Evolutionary conservation across 2,113 vertebrate species (phyloP), one percentile per base, ranked within the genome.

Genomic region (Crotalus horridus): DNA sequence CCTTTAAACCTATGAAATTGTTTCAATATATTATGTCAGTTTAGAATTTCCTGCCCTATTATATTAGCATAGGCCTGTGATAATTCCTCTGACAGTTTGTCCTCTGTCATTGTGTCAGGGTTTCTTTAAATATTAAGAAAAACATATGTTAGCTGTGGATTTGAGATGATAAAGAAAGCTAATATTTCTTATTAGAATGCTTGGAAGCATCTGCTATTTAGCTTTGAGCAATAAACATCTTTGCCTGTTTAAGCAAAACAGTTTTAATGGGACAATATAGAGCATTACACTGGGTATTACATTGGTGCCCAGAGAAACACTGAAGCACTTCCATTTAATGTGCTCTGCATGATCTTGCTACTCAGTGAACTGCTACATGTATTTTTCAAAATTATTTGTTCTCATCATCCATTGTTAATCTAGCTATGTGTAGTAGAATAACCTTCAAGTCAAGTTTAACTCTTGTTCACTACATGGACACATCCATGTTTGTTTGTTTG

Each of bases 181-280:
- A 95, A 94, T 93, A 91, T 95, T 97, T 96, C 96, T 90, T 96
- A 86, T 95, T 95, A 91, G 90, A 86, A 87, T 5, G 0, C 94
- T 0, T 0, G 95, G 90, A 94, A 95, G 94, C 88, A 95, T 94
- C 93, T 96, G 94, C 91, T 95, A 88, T 96, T 96, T 95, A 95
- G 93, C 95, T 97, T 92, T 93, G 23, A 96, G 95, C 59, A 95
- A 96, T 92, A 92, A 94, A 96, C 92, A 90, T 93, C 96, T 95
- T 94, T 95, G 87, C 95, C 90, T 94, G 74, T 69, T 94, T 88
- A 54, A 88, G 69, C 94, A 95, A 97, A 96, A 93, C 90, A 24
- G 92, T 94, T 96, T 95, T 97, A 96, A 96, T 97, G 96, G 96
- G 94, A 96, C 90, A 96, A 94, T 93, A 96, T 95, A 95, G 97